phyloP scores from a whole-genome alignment of 2,888 invertebrate genomes.

The Caradrina clavipalpis region DNA sequence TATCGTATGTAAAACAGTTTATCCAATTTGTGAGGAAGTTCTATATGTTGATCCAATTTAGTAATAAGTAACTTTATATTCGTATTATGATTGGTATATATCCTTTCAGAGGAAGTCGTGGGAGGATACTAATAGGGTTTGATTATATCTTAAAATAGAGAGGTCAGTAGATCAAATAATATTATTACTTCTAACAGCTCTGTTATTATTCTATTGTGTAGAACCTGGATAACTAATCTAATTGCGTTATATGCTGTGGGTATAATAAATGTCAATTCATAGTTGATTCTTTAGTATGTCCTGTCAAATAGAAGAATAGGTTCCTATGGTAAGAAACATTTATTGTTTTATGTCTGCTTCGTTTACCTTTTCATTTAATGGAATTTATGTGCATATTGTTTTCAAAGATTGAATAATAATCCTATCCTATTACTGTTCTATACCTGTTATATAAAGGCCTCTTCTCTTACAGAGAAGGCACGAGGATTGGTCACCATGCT shows the following conservation, averaged over 20 bases:
- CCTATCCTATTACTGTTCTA: too few species aligned
- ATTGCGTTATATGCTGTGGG: not conserved
- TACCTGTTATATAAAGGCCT: too few species aligned
- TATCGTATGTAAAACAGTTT: conserved; percentile 24
- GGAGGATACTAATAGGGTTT: conserved; percentile 16
- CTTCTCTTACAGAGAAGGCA: too few species aligned
- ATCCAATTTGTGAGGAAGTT: conserved; percentile 37
- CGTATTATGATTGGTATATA: not conserved
- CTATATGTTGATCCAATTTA: conserved; percentile 39
- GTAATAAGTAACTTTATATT: conserved; percentile 10
- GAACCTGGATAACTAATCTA: not conserved
- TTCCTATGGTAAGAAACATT: too few species aligned
- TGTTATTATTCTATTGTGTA: conserved; percentile 30
- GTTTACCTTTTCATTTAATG: not conserved
- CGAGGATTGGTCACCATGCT: too few species aligned
- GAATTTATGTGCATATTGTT: not conserved
- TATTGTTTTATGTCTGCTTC: not conserved
- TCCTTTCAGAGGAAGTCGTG: conserved; percentile 17
- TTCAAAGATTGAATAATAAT: too few species aligned
- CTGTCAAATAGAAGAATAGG: not conserved
- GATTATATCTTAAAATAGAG: conserved; percentile 9
- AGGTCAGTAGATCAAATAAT: conserved; percentile 23
- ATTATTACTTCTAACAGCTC: not conserved
- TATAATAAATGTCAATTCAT: not conserved
- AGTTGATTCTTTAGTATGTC: not conserved